Base-by-base conservation (phyloP, 2,888 invertebrate genomes). In the Leptinotarsa juncta region DNA sequence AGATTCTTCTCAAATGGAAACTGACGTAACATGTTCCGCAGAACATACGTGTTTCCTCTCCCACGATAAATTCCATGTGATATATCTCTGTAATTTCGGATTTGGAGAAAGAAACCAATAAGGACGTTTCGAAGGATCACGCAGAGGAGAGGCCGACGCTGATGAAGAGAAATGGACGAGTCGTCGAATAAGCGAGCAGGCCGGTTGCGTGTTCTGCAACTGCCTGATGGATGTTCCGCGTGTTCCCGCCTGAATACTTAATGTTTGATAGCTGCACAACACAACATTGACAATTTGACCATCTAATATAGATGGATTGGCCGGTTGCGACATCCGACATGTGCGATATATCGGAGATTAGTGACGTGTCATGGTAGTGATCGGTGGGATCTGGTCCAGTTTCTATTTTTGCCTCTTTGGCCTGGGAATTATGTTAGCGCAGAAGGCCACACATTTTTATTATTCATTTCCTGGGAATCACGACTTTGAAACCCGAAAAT, bases 121-220 rank as follows among this genome's bases (percentile, higher is more conserved):
- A 86, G 84, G 84, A 86, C 83, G 83, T 83, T 81, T 70, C 72
- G 83, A 81, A 84, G 82, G 84, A 85, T 84, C 85, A 86, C 86
- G 86, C 84, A 85, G 84, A 84, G 85, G 82, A 85, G 82, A 84
- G 76, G 70, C 66, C 75, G 80, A 80, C 80, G 72, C 76, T 87
- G 87, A 87, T 88, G 86, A 87, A 88, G 87, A 88, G 84, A 86
- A 87, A 87, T 85, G 85, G 85, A 81, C 81, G 77, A 82, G 80
- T 81, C 81, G 83, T 79, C 81, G 81, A 81, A 81, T 79, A 76
- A 76, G 77, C 80, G 80, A 81, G 80, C 82, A 81, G 80, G 69
- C 76, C 71, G 74, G 73, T 78, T 72, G 79, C 78, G 77, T 78
- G 77, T 76, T 70, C 75, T 77, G 78, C 77, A 74, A 73, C 82